Evolutionary conservation across 2,888 invertebrate genomes (phyloP), one percentile per base, ranked within the genome.

Genomic region (Empis livida): DNA sequence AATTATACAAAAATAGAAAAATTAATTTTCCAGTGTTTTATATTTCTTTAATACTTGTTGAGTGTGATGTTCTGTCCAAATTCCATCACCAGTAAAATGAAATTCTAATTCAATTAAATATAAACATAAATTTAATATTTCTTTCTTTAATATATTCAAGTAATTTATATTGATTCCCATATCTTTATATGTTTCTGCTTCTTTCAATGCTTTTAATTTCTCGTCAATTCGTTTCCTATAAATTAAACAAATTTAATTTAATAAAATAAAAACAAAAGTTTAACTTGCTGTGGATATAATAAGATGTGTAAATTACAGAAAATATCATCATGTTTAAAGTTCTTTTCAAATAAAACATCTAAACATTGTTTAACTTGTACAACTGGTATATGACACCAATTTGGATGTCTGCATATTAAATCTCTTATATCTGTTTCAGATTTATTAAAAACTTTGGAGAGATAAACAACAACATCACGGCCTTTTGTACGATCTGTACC

Each of bases 51-150:
- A 65, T 14, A 68, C 63, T 32, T 63, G 62, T 40, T 64, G 59
- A 8, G 58, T 56, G 45, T 65, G 64, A 42, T 65, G 62, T 44
- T 69, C 68, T 0, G 63, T 63, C 83, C 84, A 86, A 38, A 87
- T 73, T 1, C 82, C 86, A 59, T 85, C 81, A 0, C 85, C 85
- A 13, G 78, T 80, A 58, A 87, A 88, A 63, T 85, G 79, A 62
- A 78, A 76, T 56, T 79, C 76, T 55, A 74, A 76, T 63, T 88
- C 87, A 17, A 88, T 77, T 47, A 78, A 72, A 61, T 88, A 88
- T 41, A 85, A 59, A 45, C 79, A 74, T 30, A 86, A 64, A 43
- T 82, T 79, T 15, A 88, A 64, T 43, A 76, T 66, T 51, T 80
- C 76, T 14, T 63, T 60, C 42, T 74, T 75, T 1, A 67, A 70